Percentiles rank a stretch among this genome's conserved stretches.
Conservation (phyloP, 2,113 vertebrate species). For the Promerops cafer region DNA sequence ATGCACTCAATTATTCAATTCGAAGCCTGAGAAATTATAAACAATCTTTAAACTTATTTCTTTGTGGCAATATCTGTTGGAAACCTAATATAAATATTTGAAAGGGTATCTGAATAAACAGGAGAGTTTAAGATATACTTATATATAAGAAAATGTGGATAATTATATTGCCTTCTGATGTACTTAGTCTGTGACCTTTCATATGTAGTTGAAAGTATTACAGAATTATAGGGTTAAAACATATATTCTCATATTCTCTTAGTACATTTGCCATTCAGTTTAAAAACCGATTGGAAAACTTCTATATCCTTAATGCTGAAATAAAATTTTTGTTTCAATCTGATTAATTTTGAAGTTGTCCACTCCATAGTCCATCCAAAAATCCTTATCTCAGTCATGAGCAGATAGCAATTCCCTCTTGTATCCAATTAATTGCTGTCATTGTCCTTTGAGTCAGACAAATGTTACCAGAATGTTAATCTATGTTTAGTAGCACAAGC, state of each 20-base stretch:
- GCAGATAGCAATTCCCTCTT: not conserved
- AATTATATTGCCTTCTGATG: not conserved
- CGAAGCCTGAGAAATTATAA: not conserved
- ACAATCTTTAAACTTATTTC: not conserved
- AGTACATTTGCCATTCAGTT: not conserved
- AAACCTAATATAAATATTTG: not conserved
- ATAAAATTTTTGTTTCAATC: not conserved
- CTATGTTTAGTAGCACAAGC: not conserved
- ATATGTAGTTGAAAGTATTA: not conserved
- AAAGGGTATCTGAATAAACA: not conserved
- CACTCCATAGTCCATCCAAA: not conserved
- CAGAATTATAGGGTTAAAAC: not conserved
- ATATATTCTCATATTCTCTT: not conserved
- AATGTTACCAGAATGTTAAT: not conserved
- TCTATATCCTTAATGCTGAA: not conserved
- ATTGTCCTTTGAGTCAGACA: not conserved
- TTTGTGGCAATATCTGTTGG: not conserved
- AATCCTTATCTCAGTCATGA: not conserved
- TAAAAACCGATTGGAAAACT: not conserved
- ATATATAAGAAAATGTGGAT: not conserved
- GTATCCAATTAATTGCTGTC: not conserved
- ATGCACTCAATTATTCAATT: not conserved
- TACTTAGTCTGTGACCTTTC: not conserved
- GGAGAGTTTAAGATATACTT: not conserved
- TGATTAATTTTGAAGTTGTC: not conserved